A percentile compares a stretch with the other conserved stretches of the same genome.
Evolutionary conservation across 2,888 invertebrate species (phyloP).

Genomic region (Netelia melanura): DNA sequence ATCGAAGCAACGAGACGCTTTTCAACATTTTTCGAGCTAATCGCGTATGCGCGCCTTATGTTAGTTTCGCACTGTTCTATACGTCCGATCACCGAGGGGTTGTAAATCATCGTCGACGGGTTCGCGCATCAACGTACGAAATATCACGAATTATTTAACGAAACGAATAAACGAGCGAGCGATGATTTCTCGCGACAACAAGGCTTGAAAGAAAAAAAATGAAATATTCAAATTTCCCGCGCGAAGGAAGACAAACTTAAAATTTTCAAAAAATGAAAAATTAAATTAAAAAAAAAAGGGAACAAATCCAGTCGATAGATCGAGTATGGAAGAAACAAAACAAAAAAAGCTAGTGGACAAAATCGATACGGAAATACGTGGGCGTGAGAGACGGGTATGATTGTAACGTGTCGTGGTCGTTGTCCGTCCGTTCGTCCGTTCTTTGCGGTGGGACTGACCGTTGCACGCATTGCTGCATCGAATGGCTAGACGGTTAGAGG

Average conservation of each 20-base stretch:
- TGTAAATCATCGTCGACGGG: background rate
- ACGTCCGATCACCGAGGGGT: background rate
- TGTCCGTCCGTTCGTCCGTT: constrained; percentile 70
- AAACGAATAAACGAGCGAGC: background rate
- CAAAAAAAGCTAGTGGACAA: constrained; percentile 43
- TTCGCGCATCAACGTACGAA: background rate
- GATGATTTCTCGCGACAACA: background rate
- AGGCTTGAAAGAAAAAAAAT: too few relatives aligned
- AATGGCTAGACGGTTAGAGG: constrained; percentile 51
- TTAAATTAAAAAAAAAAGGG: background rate
- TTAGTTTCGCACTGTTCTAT: constrained; percentile 39
- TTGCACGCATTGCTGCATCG: constrained; percentile 63
- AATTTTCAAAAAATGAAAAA: background rate
- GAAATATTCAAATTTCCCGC: too few relatives aligned
- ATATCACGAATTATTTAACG: background rate
- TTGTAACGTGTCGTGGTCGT: constrained; percentile 75
- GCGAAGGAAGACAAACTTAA: too few relatives aligned
- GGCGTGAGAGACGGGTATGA: constrained; percentile 72
- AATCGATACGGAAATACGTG: constrained; percentile 64
- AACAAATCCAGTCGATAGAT: background rate
- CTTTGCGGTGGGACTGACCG: constrained; percentile 60
- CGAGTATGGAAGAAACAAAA: background rate
- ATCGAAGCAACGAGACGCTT: constrained; percentile 30
- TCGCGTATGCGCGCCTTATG: constrained; percentile 59
- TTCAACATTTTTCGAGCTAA: constrained; percentile 63